Evolutionary conservation across 2,888 invertebrate species (phyloP).

Genomic region (Rhagium mordax): DNA sequence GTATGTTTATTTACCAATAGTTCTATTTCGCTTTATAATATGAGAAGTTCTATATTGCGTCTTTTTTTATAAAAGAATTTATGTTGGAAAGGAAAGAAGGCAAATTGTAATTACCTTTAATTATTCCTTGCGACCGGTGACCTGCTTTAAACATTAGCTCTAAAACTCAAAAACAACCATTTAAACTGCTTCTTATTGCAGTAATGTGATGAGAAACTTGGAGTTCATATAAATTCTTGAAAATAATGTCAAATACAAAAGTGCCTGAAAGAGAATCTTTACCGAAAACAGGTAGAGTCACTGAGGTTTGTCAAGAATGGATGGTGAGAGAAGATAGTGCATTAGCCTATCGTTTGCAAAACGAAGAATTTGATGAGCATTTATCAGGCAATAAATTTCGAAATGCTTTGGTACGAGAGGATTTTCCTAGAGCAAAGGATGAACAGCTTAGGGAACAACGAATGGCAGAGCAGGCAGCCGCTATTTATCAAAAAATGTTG

Average conservation of each 20-base stretch:
- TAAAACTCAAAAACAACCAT: conserved; percentile 6
- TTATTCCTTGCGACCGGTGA: conserved; percentile 46
- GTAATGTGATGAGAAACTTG: conserved; percentile 21
- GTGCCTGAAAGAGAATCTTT: conserved; percentile 70
- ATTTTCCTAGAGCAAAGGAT: conserved; percentile 82
- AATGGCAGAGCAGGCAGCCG: conserved; percentile 76
- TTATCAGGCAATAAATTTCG: conserved; percentile 82
- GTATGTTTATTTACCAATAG: conserved; percentile 35
- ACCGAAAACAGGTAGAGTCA: conserved; percentile 79
- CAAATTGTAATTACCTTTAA: conserved; percentile 44
- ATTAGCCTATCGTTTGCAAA: conserved; percentile 84
- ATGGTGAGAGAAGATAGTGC: conserved; percentile 88
- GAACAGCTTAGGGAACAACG: conserved; percentile 82
- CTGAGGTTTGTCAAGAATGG: conserved; percentile 87
- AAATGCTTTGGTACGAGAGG: conserved; percentile 84
- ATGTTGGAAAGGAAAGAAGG: conserved; percentile 46
- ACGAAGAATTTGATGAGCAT: conserved; percentile 86
- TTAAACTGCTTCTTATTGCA: not conserved
- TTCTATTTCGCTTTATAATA: conserved; percentile 42
- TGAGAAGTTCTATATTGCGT: conserved; percentile 25
- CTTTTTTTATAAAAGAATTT: conserved; percentile 47
- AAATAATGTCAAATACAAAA: conserved; percentile 57
- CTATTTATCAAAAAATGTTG: conserved; percentile 74
- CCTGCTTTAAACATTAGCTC: conserved; percentile 40
- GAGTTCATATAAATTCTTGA: conserved; percentile 7